Base-by-base conservation (phyloP, 2,888 invertebrate species). In the Julus scanicus region DNA sequence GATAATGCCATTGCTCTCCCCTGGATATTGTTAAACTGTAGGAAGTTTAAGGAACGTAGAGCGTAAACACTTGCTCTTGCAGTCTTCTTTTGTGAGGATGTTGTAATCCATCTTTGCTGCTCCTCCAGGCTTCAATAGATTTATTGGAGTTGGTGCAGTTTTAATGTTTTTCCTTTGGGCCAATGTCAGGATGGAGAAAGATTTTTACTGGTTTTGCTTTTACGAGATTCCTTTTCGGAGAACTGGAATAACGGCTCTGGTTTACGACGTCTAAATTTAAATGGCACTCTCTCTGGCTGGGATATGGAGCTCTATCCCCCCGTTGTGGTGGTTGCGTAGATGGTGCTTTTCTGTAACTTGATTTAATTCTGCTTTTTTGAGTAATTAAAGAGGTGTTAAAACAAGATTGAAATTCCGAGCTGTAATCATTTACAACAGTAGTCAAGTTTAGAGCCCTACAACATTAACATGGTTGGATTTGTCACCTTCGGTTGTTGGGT, bases 151-250 rank as follows among this genome's bases (percentile, higher is more conserved):
- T 71, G 20, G 29, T 17, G 71, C 71, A 29, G 71, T 71, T 71
- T 71, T 71, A 71, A 71, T 17, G 71, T 71, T 29, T n/a, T 17
- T 71, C 71, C 71, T 71, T 71, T 9, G 71, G 20, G 29, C 71
- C 71, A 71, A 71, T 71, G 71, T 71, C 71, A 71, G 29, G 71
- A 71, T 71, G 71, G 71, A 29, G 71, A 71, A 71, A 6, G 9
- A 29, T 8, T 71, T 71, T 71, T 71, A 71, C 71, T 71, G 71
- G n/a, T 71, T 71, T 71, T 29, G 20, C 4, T 71, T 71, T 71
- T 71, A 71, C 71, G 71, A 71, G 71, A 71, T 71, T 71, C 71
- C 71, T 71, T 71, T 71, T 71, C 71, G 71, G 71, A 71, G 71
- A 71, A 71, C 0, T 29, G 71, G 29, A 71, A 2, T n/a, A 63